Conservation (phyloP, 2,113 vertebrate species). For the Silurus glanis region DNA sequence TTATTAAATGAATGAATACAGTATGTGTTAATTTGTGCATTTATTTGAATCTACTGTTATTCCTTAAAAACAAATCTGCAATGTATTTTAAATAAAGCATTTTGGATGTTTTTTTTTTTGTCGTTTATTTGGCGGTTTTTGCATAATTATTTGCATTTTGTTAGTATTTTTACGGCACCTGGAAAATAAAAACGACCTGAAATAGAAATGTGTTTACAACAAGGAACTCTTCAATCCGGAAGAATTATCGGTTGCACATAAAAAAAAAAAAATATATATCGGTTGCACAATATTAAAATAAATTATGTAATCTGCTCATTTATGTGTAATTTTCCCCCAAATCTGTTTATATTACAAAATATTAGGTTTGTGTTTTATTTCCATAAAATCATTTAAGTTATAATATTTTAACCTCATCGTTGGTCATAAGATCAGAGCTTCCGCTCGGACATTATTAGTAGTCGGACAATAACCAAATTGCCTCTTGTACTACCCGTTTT, state of each 20-base stretch:
- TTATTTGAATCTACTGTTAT: background rate
- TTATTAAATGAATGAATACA: too few relatives aligned
- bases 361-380: background rate
- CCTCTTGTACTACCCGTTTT: constrained; percentile 21
- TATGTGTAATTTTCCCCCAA: background rate
- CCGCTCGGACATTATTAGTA: constrained; percentile 38
- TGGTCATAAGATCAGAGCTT: constrained; percentile 24
- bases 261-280: background rate
- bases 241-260: constrained; percentile 6
- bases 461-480: constrained; percentile 33
- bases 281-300: too few relatives aligned
- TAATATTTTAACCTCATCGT: background rate
- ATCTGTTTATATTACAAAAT: background rate
- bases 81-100: background rate
- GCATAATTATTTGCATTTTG: background rate
- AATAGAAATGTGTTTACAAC: background rate
- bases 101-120: too few relatives aligned
- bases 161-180: background rate
- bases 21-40: too few relatives aligned
- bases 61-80: background rate
- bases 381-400: too few relatives aligned
- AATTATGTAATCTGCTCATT: background rate
- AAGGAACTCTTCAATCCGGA: background rate
- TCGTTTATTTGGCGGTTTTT: background rate
- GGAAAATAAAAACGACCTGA: background rate